These are phyloP conservation scores for Pygoscelis antarcticus DNA, from an alignment of 2,113 vertebrate species.

Conservation along the genomic window DNA sequence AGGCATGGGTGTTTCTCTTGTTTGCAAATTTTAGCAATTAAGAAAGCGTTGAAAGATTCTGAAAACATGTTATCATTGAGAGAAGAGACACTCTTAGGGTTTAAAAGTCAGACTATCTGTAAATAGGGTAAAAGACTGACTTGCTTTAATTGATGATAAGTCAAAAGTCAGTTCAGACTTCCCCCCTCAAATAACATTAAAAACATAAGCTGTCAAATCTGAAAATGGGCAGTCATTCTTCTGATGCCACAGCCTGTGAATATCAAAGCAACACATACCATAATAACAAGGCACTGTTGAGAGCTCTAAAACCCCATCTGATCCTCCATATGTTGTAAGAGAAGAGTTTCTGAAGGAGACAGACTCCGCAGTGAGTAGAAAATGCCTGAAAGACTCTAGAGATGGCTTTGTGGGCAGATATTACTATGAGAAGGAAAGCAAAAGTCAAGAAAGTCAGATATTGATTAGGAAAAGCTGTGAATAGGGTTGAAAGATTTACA, in stretches of 20 bases:
- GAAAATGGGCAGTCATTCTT: neutral
- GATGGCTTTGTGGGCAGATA: neutral
- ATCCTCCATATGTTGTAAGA: neutral
- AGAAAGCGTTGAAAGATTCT: constrained; percentile 58
- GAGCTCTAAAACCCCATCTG: constrained; percentile 22
- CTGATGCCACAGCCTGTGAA: neutral
- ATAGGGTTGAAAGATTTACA: neutral
- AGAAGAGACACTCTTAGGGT: neutral
- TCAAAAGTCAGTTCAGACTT: neutral
- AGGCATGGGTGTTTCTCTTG: neutral
- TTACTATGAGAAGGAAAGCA: neutral
- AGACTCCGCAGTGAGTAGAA: neutral
- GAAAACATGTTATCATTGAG: constrained; percentile 46
- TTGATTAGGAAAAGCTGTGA: constrained; percentile 2
- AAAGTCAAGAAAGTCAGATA: neutral
- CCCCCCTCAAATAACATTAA: neutral
- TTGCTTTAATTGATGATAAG: neutral
- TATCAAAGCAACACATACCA: neutral
- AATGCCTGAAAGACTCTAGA: neutral
- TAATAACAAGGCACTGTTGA: neutral
- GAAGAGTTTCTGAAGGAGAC: constrained; percentile 25
- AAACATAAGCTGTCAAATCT: neutral
- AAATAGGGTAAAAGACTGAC: neutral
- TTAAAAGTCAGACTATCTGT: neutral
- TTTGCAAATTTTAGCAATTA: constrained; percentile 56